Conservation (phyloP, 1,140 invertebrate species). For the Pogonomyrmex californicus region DNA sequence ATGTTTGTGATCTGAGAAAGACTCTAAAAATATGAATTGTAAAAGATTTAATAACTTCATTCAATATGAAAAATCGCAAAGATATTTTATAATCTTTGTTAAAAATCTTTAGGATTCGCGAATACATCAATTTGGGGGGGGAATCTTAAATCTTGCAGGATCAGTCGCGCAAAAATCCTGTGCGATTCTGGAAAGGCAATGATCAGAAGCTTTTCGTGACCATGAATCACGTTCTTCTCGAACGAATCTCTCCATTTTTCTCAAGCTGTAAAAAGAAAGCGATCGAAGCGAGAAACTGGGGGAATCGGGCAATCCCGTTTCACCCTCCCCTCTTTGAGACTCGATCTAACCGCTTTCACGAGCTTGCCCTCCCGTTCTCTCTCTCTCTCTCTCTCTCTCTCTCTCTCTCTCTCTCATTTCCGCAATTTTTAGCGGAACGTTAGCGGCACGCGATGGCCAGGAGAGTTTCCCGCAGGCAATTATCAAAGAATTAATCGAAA, state of each 20-base stretch:
- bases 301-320: constrained; percentile 14
- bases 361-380: background rate
- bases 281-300: constrained; percentile 28
- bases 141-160: background rate
- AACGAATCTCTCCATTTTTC: constrained; percentile 58
- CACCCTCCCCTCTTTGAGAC: background rate
- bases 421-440: constrained; percentile 54
- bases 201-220: constrained; percentile 38
- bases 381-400: background rate
- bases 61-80: background rate
- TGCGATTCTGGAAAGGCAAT: constrained; percentile 4
- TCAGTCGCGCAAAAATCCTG: constrained; percentile 23
- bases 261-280: constrained; percentile 35
- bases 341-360: background rate
- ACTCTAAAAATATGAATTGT: too few relatives aligned
- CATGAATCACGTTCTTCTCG: constrained; percentile 52
- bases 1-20: too few relatives aligned
- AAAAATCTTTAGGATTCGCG: background rate
- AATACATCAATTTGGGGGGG: background rate
- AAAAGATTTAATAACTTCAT: background rate
- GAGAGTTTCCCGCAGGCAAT: constrained; percentile 42
- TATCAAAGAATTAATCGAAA: constrained; percentile 51
- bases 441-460: constrained; percentile 35
- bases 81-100: background rate
- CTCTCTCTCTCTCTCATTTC: background rate